Evolutionary conservation across 2,797 vertebrate species (phyloP).

Genomic region (Chromobotia macracanthus): DNA sequence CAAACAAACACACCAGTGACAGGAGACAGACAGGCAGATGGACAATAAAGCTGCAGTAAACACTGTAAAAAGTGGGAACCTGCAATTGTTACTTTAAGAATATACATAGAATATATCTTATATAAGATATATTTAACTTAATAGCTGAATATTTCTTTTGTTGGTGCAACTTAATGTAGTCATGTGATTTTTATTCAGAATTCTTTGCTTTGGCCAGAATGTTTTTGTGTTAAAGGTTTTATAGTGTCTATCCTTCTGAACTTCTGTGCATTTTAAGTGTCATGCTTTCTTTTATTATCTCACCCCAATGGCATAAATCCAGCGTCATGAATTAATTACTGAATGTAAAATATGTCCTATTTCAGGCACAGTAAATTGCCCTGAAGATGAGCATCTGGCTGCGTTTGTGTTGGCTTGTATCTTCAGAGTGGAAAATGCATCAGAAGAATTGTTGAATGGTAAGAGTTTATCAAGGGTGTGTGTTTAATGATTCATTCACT

Average conservation of each 20-base stretch:
- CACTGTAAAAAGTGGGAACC: neutral
- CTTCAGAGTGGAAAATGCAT: conserved; percentile 55
- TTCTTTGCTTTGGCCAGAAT: neutral
- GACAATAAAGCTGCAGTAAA: neutral
- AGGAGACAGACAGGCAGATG: neutral
- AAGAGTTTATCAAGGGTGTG: conserved; percentile 47
- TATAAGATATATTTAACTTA: neutral
- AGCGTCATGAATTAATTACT: conserved; percentile 59
- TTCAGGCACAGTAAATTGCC: conserved; percentile 53
- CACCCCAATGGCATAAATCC: conserved; percentile 57
- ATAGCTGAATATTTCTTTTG: neutral
- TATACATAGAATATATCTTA: no score
- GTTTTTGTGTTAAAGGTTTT: neutral
- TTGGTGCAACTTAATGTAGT: neutral
- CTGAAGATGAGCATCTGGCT: conserved; percentile 63
- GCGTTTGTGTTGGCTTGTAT: conserved; percentile 28
- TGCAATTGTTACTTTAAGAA: neutral
- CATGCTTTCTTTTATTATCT: conserved; percentile 51
- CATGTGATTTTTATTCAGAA: neutral
- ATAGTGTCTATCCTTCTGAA: conserved; percentile 5
- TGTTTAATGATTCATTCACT: conserved; percentile 33
- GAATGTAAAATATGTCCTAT: conserved; percentile 58
- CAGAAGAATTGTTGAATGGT: conserved; percentile 43
- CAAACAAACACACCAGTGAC: conserved; percentile 1
- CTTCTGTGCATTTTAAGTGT: conserved; percentile 44